Evolutionary conservation across 2,888 invertebrate genomes (phyloP).

Genomic region (Oxycera nigricornis): DNA sequence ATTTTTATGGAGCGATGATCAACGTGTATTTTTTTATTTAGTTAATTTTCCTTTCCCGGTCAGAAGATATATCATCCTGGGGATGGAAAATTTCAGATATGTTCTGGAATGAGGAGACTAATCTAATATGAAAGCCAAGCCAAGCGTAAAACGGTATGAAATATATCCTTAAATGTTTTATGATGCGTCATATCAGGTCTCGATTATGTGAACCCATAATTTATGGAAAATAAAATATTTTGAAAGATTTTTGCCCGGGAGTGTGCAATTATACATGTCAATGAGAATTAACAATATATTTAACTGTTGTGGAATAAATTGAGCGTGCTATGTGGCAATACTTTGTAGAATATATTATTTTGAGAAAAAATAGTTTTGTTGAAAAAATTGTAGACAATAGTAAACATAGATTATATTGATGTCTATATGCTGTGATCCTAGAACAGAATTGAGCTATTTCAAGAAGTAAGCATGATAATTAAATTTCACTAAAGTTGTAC

Average conservation of each 20-base stretch:
- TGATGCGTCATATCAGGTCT: constrained; percentile 8
- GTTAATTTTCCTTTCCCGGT: not conserved
- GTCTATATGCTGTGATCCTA: too few relatives aligned
- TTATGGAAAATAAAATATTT: constrained; percentile 3
- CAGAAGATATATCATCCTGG: constrained; percentile 18
- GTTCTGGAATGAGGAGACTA: too few relatives aligned
- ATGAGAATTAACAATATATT: constrained; percentile 27
- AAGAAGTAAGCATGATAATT: too few relatives aligned
- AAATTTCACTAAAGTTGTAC: too few relatives aligned
- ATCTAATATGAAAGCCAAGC: not conserved
- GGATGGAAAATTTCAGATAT: constrained; percentile 13
- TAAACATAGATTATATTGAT: too few relatives aligned
- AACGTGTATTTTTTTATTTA: constrained; percentile 15
- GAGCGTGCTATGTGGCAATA: too few relatives aligned
- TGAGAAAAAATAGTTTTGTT: too few relatives aligned
- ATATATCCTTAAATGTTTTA: not conserved
- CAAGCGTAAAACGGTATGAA: constrained; percentile 15
- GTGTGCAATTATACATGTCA: constrained; percentile 37
- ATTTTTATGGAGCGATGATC: not conserved
- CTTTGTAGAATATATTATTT: too few relatives aligned
- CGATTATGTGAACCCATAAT: constrained; percentile 33
- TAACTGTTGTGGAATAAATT: not conserved
- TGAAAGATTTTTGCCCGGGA: constrained; percentile 22
- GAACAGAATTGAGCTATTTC: too few relatives aligned
- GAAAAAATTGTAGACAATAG: too few relatives aligned